Evolutionary conservation across 2,113 vertebrate genomes (phyloP), one percentile per base, ranked within the genome.

Genomic region (Megaceryle torquata): DNA sequence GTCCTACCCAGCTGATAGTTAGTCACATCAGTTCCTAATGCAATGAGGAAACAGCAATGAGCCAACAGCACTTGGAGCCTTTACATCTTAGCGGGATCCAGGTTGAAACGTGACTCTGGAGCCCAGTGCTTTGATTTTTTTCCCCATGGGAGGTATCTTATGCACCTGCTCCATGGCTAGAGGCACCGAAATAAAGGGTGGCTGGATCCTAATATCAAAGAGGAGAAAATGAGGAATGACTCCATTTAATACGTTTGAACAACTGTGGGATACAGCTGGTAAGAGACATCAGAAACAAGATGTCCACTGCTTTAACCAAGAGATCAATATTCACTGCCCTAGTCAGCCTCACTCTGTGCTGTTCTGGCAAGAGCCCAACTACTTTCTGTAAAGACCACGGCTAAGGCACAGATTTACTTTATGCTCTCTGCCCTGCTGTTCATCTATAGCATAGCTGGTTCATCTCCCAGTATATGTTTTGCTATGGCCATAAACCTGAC

Each of bases 401-500:
- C n/a, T 59, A 69, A 65, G 28, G 46, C 37, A 84, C 26, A 72
- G 31, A 51, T 65, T 71, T 39, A 74, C 60, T 59, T 69, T 43
- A 64, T 6, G 3, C 20, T 75, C 56, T 79, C 59, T 89, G 78
- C 35, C 61, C 85, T 79, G 48, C 54, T 82, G 82, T 20, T 84
- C 91, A 86, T 71, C 85, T 86, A 70, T 16, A 79, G 48, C 82
- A 21, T 24, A 50, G 76, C 77, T 90, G 90, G 85, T 93, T 95
- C 93, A 75, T 84, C 85, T 95, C 80, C 44, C 77, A 91, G 43
- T 64, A 24, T 17, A 69, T 39, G 65, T 75, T 93, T 89, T 84
- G 77, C 74, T 92, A 31, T 50, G 88, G 80, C 93, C 28, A 11
- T 84, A 95, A 95, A 82, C 71, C 56, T 76, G 89, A 96, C 93